Base-by-base conservation (phyloP, 1,140 invertebrate genomes). In the Zaprionus inermis region DNA sequence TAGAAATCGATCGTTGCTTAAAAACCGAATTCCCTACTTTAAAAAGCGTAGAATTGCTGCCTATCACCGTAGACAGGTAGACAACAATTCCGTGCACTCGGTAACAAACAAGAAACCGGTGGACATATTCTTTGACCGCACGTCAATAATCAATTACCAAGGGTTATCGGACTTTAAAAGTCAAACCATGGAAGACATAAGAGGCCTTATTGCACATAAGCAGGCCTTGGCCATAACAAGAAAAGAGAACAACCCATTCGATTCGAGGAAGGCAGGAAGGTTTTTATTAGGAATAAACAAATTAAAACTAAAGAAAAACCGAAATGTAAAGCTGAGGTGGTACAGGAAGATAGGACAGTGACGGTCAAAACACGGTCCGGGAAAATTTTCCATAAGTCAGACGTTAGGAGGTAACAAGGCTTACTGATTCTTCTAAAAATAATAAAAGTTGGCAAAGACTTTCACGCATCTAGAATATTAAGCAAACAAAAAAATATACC, bases 1-100 rank as follows among this genome's bases (percentile, higher is more conserved):
- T 55, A 0, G 56, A 72, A 30, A 60, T 67, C 7, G 67, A 38
- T n/a, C 12, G 61, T 6, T 66, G 61, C 5, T n/a, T 73, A 0
- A 73, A 61, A 24, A 4, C 3, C 5, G 38, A 67, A 0, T 11
- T 36, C 18, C 51, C 28, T 0, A 60, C 12, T 1, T 52, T 66
- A 2, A 66, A 52, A 3, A 14, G 3, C 2, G 54, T 3, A 0
- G 60, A 72, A 12, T 18, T 65, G 24, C 55, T 54, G 5, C n/a
- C 36, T 0, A 72, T 66, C 5, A 4, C 34, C 0, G 61, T 66
- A 0, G 55, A 66, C 11, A 64, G 38, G 11, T 71, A n/a, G n/a
- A 64, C 14, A 71, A 64, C 1, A 64, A 64, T 5, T 51, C 18
- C 24, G 5, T 52, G n/a, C 70, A 60, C 9, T 68, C 49, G 9